Base-by-base conservation (phyloP, 2,888 invertebrate genomes). In the Lumbricus terrestris region DNA sequence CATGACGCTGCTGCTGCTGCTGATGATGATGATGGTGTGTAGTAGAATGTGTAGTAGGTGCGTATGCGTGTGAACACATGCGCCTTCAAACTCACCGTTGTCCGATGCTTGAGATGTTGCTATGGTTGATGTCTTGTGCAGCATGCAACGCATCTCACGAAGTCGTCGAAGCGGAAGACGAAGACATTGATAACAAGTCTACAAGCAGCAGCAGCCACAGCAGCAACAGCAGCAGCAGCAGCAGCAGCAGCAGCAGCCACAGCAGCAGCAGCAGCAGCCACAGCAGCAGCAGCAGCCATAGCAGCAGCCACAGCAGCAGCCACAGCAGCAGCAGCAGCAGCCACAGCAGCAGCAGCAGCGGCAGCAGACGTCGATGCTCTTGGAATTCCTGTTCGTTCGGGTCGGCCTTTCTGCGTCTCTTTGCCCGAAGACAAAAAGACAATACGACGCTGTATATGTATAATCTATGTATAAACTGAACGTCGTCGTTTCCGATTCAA, bases 141-240 rank as follows among this genome's bases (percentile, higher is more conserved):
- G 35, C 34, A n/a, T n/a, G n/a, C 85, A 85, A 11, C 85, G 85
- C 85, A 85, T 85, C 85, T 37, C 37, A 85, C 69, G 69, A n/a
- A 69, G n/a, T 69, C 69, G 69, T 69, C 35, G 34, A 35, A 85
- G 85, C 85, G n/a, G 37, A 85, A 35, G 85, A 85, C 34, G 85
- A 34, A 34, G 20, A 20, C 34, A 85, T 37, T 23, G 85, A 85
- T 69, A 69, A n/a, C 29, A 42, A 15, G 13, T 42, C 47, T 47
- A 15, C n/a, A n/a, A n/a, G n/a, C n/a, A n/a, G n/a, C n/a, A n/a
- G n/a, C n/a, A n/a, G n/a, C n/a, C n/a, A n/a, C n/a, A n/a, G n/a
- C n/a, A n/a, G n/a, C n/a, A n/a, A n/a, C n/a, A n/a, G n/a, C n/a
- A n/a, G n/a, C n/a, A n/a, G n/a, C n/a, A n/a, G n/a, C n/a, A n/a